Base-by-base conservation (phyloP, 2,113 vertebrate species). In the Tupaia tana region DNA sequence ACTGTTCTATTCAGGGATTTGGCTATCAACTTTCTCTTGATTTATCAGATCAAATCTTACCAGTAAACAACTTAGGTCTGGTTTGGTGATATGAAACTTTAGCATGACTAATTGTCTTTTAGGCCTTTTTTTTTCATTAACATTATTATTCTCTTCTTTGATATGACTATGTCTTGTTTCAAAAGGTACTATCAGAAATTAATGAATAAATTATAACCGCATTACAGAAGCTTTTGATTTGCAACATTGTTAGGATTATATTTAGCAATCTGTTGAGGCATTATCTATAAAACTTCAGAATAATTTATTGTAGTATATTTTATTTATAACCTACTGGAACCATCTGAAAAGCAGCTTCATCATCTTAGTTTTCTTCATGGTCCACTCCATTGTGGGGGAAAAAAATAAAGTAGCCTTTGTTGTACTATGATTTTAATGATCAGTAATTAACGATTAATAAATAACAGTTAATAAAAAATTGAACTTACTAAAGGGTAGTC, bases 211-310 rank as follows among this genome's bases (percentile, higher is more conserved):
- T 59, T 64, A 90, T 88, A 67, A 82, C 58, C 18, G 29, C 27
- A 61, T 89, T 80, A 70, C 56, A 77, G 31, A 81, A 64, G 77
- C 11, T n/a, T 71, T 94, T 86, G 34, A 66, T 85, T 77, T 89
- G 3, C 13, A 77, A 34, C 82, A 54, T 52, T 66, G 69, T 86
- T n/a, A 89, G 75, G 24, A 75, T 70, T 82, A 25, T 31, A 66
- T 89, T 74, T 70, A 77, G 34, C 12, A 80, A 25, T 86, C 14
- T 80, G 6, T 86, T 64, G 61, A 77, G n/a, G 86, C 73, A 52
- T 95, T 16, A n/a, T 24, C 75, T 67, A 61, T 24, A 86, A 92
- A 64, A 9, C 66, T 78, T 54, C 27, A 61, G n/a, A 77, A 64
- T 77, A 82, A 86, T 71, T 86, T 86, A 52, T 59, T 80, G 4